phyloP scores from a whole-genome alignment of 2,797 vertebrate genomes.

The Smutsia temminckii region DNA sequence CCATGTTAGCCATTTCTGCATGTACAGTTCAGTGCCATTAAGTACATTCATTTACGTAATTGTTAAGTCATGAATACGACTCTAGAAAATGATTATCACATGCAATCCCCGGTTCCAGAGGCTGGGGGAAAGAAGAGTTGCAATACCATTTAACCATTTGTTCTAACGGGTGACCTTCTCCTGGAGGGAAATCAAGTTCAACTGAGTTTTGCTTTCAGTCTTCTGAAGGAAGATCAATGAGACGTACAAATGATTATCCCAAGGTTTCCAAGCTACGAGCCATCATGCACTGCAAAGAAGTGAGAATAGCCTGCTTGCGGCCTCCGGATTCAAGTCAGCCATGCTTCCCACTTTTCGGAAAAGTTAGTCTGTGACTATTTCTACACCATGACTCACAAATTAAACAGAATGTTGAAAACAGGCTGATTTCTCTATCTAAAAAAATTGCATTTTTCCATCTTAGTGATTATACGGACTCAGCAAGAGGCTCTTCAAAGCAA shows the following conservation, averaged over 20 bases:
- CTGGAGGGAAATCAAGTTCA: background rate
- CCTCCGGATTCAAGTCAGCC: background rate
- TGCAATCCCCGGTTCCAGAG: background rate
- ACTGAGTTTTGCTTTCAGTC: background rate
- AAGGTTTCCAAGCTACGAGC: background rate
- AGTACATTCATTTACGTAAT: background rate
- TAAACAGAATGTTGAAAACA: slow-evolving; percentile 18
- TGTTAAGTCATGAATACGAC: background rate
- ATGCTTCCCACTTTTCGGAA: background rate
- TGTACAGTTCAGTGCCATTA: slow-evolving; percentile 18
- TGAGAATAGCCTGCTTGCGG: background rate
- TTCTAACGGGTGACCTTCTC: background rate
- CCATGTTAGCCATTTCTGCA: background rate
- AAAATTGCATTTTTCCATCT: background rate
- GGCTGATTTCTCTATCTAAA: slow-evolving; percentile 37
- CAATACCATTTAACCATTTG: background rate
- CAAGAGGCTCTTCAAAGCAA: slow-evolving; percentile 1
- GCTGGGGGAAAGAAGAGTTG: background rate
- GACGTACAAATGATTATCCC: background rate
- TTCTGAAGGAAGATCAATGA: background rate
- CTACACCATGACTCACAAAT: background rate
- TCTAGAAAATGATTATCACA: background rate
- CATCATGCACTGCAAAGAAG: background rate
- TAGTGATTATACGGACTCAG: background rate
- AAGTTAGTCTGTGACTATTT: slow-evolving; percentile 5